These are phyloP conservation scores for Platichthys stellatus DNA, from an alignment of 2,113 vertebrate genomes.

Conservation along the genomic window DNA sequence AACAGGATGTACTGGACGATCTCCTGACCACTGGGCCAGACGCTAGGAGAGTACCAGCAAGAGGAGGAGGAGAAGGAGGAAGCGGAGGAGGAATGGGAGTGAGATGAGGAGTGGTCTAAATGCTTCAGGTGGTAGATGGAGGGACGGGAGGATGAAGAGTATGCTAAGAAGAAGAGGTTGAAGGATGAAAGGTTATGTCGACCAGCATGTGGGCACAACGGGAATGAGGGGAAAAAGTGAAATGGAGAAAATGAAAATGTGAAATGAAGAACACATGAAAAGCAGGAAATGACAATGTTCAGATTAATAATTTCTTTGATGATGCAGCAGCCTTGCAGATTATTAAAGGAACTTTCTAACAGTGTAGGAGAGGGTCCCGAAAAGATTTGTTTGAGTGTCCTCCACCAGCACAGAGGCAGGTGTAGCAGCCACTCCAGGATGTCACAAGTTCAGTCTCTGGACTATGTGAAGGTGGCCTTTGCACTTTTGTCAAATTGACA, in stretches of 20 bases:
- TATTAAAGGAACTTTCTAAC: no score
- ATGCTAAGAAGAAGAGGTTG: slow-evolving; percentile 15
- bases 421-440: background rate
- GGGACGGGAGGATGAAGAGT: background rate
- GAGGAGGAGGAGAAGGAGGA: slow-evolving; percentile 71
- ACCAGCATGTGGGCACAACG: fast-evolving
- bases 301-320: no score
- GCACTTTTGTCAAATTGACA: no score
- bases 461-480: no score
- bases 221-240: slow-evolving; percentile 29
- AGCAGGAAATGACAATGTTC: background rate
- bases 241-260: slow-evolving; percentile 24
- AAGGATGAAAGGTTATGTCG: background rate
- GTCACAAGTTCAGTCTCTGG: no score
- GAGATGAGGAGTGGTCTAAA: slow-evolving; percentile 20
- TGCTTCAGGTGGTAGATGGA: slow-evolving; percentile 46
- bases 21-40: slow-evolving; percentile 79
- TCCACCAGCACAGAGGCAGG: background rate
- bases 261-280: slow-evolving; percentile 18
- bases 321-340: no score
- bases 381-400: no score
- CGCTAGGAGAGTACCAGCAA: slow-evolving; percentile 74
- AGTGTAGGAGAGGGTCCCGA: no score
- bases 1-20: slow-evolving; percentile 80
- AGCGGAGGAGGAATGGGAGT: slow-evolving; percentile 58